Base-by-base conservation (phyloP, 2,888 invertebrate species). In the Heliconius cydno region DNA sequence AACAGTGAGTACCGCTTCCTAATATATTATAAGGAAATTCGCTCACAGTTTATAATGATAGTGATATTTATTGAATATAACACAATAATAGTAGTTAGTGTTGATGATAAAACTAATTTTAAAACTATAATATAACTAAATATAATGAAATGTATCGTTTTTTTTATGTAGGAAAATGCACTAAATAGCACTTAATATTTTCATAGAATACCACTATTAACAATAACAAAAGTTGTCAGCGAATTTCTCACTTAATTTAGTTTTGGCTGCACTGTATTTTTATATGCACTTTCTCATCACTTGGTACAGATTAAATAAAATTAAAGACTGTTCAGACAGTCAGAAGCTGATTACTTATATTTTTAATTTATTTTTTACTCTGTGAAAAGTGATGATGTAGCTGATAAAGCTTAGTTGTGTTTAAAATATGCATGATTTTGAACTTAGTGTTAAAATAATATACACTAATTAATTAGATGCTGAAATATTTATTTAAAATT, bases 1-100 rank as follows among this genome's bases (percentile, higher is more conserved):
- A 96, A 95, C 96, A 96, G 96, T 96, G 95, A 96, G 96, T 96
- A 95, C 88, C 82, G 94, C 94, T 89, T 88, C 82, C 85, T 88
- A 87, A 87, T 87, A 88, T 90, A 83, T 83, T 60, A 46, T 80
- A 77, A 60, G 70, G 76, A 82, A 78, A 82, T 81, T 80, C 81
- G 81, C 81, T 82, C 81, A 63, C 79, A 78, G 52, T 68, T 68
- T 78, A 70, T 25, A 41, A 7, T 46, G 65, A 60, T 72, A 46
- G 19, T 72, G 5, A 38, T 41, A 22, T 38, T 70, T 25, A 25
- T 25, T 65, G 25, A 28, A 41, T 60, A 60, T 60, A 60, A n/a
- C 60, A 41, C 12, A n/a, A 34, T 67, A n/a, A 34, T 22, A 38
- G 34, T 67, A 67, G 66, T 30, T 67, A 67, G 66, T 34, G 3